Evolutionary conservation across 2,113 vertebrate species (phyloP).

Genomic region (Sylvietta virens): DNA sequence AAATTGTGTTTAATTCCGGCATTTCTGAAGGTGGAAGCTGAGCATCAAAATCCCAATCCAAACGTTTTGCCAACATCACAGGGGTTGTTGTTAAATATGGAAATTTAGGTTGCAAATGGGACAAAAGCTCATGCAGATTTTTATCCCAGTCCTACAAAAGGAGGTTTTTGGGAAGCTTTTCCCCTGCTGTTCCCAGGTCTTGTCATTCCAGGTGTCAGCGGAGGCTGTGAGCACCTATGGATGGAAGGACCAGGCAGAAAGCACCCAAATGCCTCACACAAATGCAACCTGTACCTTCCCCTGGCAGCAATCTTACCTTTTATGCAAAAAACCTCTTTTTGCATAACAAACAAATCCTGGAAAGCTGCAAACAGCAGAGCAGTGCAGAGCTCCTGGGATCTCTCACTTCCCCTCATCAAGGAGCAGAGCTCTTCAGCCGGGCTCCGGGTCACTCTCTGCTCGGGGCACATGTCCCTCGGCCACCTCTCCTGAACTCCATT

Average conservation of each 20-base stretch:
- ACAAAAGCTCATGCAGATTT: neutral
- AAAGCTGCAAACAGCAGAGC: neutral
- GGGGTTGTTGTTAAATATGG: neutral
- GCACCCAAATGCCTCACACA: neutral
- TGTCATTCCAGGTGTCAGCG: neutral
- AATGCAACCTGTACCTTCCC: neutral
- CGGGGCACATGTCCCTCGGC: accelerated
- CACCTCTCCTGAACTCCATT: neutral
- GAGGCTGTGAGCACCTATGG: neutral
- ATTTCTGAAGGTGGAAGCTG: neutral
- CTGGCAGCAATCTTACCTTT: neutral
- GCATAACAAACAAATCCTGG: neutral
- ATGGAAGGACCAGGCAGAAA: neutral
- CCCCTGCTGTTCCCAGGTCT: neutral
- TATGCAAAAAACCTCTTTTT: neutral
- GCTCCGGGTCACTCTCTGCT: neutral
- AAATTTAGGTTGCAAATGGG: neutral
- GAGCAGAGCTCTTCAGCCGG: neutral
- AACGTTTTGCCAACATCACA: accelerated
- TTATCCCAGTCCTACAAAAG: neutral
- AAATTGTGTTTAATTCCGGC: neutral
- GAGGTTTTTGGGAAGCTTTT: neutral
- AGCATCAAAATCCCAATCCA: neutral
- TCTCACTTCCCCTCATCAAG: neutral
- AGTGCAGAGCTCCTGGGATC: neutral